Evolutionary conservation across 2,113 vertebrate species (phyloP), one percentile per base, ranked within the genome.

Genomic region (Saccopteryx bilineata): DNA sequence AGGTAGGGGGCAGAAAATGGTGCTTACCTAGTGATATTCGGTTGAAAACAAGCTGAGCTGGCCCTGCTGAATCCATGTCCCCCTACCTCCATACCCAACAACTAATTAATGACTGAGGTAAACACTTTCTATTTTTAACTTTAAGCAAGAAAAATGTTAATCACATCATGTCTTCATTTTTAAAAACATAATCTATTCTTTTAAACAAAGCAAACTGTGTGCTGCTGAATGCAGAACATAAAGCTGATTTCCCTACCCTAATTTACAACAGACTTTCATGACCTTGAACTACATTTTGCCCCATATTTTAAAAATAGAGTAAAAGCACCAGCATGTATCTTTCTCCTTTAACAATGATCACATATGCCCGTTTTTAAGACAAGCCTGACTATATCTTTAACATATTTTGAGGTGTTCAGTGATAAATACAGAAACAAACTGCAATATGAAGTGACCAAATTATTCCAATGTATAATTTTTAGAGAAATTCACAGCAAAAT

Each of bases 51-150:
- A 95, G 91, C 95, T 93, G 82, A 91, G 60, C n/a, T 92, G 21
- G 54, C 86, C 74, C 61, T 10, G 48, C 85, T 74, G 23, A 86
- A 83, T 93, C 26, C 80, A n/a, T 50, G 60, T 72, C 79, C 78
- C 91, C 33, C 91, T 6, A 61, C 74, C 93, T 90, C 6, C 12
- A 5, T 26, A 48, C 33, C 79, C 19, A 68, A 76, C n/a, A 26
- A 24, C n/a, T 87, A 92, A 93, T 9, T 66, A 60, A 84, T 91
- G 21, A 48, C 79, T 93, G 54, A 93, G 75, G 46, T 89, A 86
- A 93, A 91, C 69, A 54, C 52, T 83, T 97, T 90, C 86, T 92
- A 96, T 96, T 96, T 94, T 97, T 96, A 96, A 89, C 69, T 89
- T 68, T 66, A 85, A 82, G 72, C 74, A 72, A 87, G 52, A 89